These are phyloP conservation scores for Marasmarcha lunaedactyla DNA, from an alignment of 2,888 invertebrate genomes.

Conservation along the genomic window DNA sequence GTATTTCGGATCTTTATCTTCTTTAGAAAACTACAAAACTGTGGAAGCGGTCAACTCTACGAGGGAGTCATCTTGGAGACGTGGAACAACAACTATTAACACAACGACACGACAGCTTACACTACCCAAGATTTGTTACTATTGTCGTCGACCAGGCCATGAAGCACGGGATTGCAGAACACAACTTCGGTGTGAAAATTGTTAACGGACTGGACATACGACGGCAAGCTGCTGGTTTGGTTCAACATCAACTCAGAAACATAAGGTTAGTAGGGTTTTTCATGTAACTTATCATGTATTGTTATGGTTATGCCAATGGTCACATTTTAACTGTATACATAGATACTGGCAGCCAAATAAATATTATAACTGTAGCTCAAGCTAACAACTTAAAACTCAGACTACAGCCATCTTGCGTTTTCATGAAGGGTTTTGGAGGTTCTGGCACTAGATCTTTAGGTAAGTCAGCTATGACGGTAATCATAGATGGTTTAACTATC, in stretches of 20 bases:
- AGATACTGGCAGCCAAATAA: conserved; percentile 12
- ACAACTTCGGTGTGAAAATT: conserved; percentile 11
- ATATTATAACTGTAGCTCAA: conserved; percentile 4
- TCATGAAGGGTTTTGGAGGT: conserved; percentile 14
- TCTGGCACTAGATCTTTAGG: conserved; percentile 6
- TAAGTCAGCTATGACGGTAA: neutral
- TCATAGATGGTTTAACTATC: conserved; percentile 4
- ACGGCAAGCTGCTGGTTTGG: conserved; percentile 12
- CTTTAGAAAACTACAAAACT: conserved; percentile 15
- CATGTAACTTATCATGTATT: conserved; percentile 2
- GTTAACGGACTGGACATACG: conserved; percentile 13
- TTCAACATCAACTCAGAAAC: conserved; percentile 1
- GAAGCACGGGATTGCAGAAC: conserved; percentile 11
- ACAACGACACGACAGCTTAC: neutral
- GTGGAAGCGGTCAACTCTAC: conserved; percentile 4
- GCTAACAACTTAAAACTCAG: conserved; percentile 5
- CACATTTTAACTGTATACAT: conserved; percentile 9
- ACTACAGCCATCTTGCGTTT: conserved; percentile 2
- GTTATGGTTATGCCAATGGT: conserved; percentile 3
- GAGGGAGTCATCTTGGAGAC: conserved; percentile 9
- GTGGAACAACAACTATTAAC: conserved; percentile 2
- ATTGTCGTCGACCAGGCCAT: conserved; percentile 13
- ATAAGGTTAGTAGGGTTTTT: conserved; percentile 9
- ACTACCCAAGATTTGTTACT: conserved; percentile 12
- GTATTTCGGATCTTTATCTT: conserved; percentile 17